These are phyloP conservation scores for Metopolophium dirhodum DNA, from an alignment of 1,140 invertebrate genomes.

Conservation along the genomic window DNA sequence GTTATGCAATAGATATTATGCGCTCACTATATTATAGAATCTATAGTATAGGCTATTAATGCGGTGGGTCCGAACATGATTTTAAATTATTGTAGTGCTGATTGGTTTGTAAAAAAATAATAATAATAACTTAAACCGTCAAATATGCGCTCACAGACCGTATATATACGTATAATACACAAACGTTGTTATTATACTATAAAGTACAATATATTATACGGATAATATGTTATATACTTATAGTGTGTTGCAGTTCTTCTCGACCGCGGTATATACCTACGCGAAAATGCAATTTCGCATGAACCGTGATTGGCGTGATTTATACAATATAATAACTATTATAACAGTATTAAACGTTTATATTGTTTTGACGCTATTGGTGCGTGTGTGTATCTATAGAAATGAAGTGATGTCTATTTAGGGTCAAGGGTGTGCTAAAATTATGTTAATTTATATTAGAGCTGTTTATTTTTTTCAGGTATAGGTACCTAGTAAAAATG, in stretches of 20 bases:
- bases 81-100: background rate
- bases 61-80: background rate
- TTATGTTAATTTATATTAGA: no score
- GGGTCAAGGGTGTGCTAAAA: no score
- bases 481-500: no score
- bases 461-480: no score
- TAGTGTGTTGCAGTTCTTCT: background rate
- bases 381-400: background rate
- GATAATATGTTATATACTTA: background rate
- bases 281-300: background rate
- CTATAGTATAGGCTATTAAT: background rate
- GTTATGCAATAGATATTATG: no score
- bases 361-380: background rate
- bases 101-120: background rate
- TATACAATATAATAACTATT: background rate
- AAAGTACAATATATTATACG: background rate
- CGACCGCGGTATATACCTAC: background rate
- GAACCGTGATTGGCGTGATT: background rate
- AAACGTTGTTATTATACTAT: background rate
- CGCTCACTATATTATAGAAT: no score
- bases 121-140: background rate
- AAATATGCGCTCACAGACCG: background rate
- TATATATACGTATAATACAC: background rate
- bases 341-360: background rate
- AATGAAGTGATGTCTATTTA: no score